Percentiles rank a stretch among this genome's conserved stretches.
Evolutionary conservation across 2,113 vertebrate species (phyloP).

Genomic region (Mirounga angustirostris): DNA sequence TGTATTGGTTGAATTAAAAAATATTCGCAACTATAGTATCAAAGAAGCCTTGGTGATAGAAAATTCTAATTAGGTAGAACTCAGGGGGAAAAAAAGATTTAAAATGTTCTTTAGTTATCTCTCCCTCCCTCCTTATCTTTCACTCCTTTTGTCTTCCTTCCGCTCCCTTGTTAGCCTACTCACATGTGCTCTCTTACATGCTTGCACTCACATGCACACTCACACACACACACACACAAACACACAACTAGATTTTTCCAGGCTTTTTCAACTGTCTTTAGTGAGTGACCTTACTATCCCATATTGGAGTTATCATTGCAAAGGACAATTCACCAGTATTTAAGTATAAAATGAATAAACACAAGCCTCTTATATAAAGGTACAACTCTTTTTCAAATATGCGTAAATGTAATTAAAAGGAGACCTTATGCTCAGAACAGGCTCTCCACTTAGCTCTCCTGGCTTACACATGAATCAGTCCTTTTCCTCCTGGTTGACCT

Average conservation of each 20-base stretch:
- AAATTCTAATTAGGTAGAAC: not conserved
- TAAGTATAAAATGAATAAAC: not conserved
- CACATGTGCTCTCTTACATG: not conserved
- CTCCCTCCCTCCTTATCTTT: accelerated
- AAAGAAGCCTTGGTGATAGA: not conserved
- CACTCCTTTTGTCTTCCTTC: not conserved
- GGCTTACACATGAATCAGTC: not conserved
- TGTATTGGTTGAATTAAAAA: not conserved
- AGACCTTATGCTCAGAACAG: not conserved
- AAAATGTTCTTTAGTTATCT: not conserved
- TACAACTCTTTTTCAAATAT: not conserved
- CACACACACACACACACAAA: not conserved
- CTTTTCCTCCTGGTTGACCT: not conserved
- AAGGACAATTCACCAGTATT: not conserved
- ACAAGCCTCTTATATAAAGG: not conserved
- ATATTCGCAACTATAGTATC: not conserved
- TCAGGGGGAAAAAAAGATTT: not conserved
- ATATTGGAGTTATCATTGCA: not conserved
- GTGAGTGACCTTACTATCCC: not conserved
- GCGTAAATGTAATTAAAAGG: not conserved
- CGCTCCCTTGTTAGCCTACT: not conserved
- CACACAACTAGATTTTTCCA: not conserved
- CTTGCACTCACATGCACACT: not conserved
- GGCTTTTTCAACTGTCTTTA: not conserved
- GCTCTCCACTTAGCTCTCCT: not conserved